Evolutionary conservation across 2,888 invertebrate genomes (phyloP), one percentile per base, ranked within the genome.

Genomic region (Schizaphis graminum): DNA sequence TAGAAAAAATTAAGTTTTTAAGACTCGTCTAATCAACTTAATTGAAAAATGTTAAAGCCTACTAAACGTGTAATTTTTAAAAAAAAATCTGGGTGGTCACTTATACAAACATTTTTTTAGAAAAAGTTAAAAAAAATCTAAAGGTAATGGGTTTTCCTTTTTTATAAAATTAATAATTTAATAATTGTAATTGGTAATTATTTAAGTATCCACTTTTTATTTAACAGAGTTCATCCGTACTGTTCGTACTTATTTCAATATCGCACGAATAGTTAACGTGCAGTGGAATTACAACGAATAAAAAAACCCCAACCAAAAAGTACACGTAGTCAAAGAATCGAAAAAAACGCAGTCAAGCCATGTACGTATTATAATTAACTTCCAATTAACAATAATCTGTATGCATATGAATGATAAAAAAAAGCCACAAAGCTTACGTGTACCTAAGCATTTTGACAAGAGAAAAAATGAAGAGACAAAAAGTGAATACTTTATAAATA

Each of bases 211-310:
- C 21, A 21, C 7, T 87, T 47, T 53, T 8, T 8, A 10, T 35
- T n/a, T n/a, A 16, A n/a, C 28, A n/a, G 3, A 21, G n/a, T 49
- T 26, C 1, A 3, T 44, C 35, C 53, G 35, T 11, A 88, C 53
- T 53, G 26, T 88, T 88, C 88, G 88, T 88, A 88, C 88, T 88
- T 88, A 56, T 88, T 56, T 56, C 3, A 35, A 1, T 56, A 88
- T 88, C 56, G 56, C 88, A 88, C 24, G 1, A 1, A 85, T 77
- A 21, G 1, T 0, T 26, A 44, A 21, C 26, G 26, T 84, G 26
- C 11, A 26, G 0, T 85, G 85, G 26, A 26, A 3, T 44, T 26
- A 26, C 44, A 85, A 85, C 11, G 3, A 85, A 44, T 2, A 41
- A 41, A 41, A 2, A 10, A 85, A 41, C 26, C 0, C 11, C 26